Evolutionary conservation across 2,888 invertebrate genomes (phyloP).

Genomic region (Acrocyrtus sp.): DNA sequence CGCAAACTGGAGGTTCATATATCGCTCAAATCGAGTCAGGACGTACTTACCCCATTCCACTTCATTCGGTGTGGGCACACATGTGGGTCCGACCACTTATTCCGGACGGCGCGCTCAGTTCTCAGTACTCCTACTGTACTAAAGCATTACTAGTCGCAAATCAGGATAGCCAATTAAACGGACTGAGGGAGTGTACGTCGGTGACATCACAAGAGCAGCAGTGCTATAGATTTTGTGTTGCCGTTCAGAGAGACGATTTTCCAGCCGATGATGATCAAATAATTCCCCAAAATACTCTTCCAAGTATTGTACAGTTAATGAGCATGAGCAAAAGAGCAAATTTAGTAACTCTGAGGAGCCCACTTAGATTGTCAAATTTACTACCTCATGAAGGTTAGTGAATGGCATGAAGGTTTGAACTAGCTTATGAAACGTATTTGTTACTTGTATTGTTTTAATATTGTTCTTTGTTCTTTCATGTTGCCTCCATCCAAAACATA

Average conservation of each 20-base stretch:
- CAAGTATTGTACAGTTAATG: slow-evolving; percentile 51
- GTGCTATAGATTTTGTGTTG: slow-evolving; percentile 78
- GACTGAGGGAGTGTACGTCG: slow-evolving; percentile 52
- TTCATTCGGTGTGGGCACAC: slow-evolving; percentile 78
- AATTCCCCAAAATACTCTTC: slow-evolving; percentile 45
- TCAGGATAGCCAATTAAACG: slow-evolving; percentile 48
- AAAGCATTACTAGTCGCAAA: slow-evolving; percentile 54
- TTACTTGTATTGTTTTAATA: no score
- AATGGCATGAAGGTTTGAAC: no score
- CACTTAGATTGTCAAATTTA: slow-evolving; percentile 85
- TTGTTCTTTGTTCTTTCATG: no score
- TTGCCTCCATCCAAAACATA: no score
- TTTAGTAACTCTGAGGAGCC: slow-evolving; percentile 84
- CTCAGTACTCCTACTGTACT: slow-evolving; percentile 56
- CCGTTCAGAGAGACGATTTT: slow-evolving; percentile 82
- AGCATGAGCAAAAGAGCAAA: slow-evolving; percentile 79
- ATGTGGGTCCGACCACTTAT: slow-evolving; percentile 79
- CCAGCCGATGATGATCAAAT: slow-evolving; percentile 71
- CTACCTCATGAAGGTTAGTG: slow-evolving; percentile 91
- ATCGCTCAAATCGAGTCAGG: slow-evolving; percentile 68
- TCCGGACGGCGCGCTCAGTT: slow-evolving; percentile 36
- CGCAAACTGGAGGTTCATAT: slow-evolving; percentile 64
- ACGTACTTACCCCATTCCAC: slow-evolving; percentile 78
- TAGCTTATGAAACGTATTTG: no score
- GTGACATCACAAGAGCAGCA: slow-evolving; percentile 53